Evolutionary conservation across 2,888 invertebrate species (phyloP).

Genomic region (Morinoia aosen): DNA sequence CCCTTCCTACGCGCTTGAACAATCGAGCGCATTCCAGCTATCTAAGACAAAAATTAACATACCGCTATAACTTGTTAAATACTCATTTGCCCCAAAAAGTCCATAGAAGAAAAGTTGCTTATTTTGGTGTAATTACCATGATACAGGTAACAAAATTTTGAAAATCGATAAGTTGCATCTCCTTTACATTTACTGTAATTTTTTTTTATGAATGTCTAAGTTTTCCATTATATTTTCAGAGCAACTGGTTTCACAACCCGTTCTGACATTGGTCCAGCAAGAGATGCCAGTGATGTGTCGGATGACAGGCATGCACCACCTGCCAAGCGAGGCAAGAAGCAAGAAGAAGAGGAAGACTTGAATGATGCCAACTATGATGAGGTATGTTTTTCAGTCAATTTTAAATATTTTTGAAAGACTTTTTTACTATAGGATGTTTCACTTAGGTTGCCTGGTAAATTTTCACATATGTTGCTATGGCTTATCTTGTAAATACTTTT

Average conservation of each 20-base stretch:
- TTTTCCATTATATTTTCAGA: slow-evolving; percentile 76
- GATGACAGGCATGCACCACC: slow-evolving; percentile 98
- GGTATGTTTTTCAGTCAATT: slow-evolving; percentile 70
- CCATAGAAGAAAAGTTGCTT: too few species aligned
- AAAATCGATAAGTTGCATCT: too few species aligned
- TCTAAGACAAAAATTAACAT: too few species aligned
- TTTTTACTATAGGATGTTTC: not conserved
- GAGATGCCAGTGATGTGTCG: slow-evolving; percentile 98
- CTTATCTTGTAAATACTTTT: too few species aligned
- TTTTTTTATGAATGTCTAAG: not conserved
- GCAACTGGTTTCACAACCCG: slow-evolving; percentile 99
- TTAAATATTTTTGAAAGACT: not conserved
- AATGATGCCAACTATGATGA: slow-evolving; percentile 99
- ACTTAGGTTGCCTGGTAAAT: not conserved
- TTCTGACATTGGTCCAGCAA: slow-evolving; percentile 99
- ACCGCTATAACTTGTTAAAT: too few species aligned
- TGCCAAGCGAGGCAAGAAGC: slow-evolving; percentile 91
- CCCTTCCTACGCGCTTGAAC: too few species aligned
- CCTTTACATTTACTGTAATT: too few species aligned
- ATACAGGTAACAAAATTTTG: too few species aligned
- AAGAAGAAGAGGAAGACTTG: slow-evolving; percentile 95
- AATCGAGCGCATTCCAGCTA: too few species aligned
- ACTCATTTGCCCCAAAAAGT: too few species aligned
- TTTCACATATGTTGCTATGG: not conserved
- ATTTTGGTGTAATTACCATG: too few species aligned